phyloP scores from a whole-genome alignment of 2,797 vertebrate genomes.

The Catostomus latipinnis region DNA sequence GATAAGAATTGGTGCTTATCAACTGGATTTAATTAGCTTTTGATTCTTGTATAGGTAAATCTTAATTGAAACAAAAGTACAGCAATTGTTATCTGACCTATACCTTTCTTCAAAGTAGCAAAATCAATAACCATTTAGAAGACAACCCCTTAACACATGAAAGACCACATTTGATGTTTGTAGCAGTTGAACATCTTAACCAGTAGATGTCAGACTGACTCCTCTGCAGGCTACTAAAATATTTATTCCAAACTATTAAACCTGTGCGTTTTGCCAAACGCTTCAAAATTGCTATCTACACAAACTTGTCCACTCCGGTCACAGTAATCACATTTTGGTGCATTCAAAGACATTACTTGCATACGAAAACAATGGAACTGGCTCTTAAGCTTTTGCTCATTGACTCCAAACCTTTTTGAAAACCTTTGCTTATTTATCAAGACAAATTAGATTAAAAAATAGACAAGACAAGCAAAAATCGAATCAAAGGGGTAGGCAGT shows the following conservation, averaged over 20 bases:
- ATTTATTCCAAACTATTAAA: background rate
- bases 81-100: background rate
- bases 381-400: background rate
- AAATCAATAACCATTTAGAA: background rate
- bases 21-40: background rate
- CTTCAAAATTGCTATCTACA: background rate
- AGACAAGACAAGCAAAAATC: too few species aligned
- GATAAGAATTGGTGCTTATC: background rate
- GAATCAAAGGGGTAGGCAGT: too few species aligned
- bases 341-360: background rate
- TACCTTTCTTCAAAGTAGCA: background rate
- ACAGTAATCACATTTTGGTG: background rate
- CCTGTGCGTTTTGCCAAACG: background rate
- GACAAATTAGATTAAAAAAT: too few species aligned
- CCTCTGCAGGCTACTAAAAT: background rate
- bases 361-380: background rate
- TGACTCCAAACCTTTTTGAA: background rate
- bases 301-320: background rate
- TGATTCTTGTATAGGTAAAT: background rate
- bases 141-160: too few species aligned
- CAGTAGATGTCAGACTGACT: conserved; percentile 55
- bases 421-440: too few species aligned
- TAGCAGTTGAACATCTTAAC: conserved; percentile 28
- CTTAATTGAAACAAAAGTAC: background rate
- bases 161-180: background rate